phyloP scores from a whole-genome alignment of 2,888 invertebrate species.

The Dimorphilus gyrociliatus region DNA sequence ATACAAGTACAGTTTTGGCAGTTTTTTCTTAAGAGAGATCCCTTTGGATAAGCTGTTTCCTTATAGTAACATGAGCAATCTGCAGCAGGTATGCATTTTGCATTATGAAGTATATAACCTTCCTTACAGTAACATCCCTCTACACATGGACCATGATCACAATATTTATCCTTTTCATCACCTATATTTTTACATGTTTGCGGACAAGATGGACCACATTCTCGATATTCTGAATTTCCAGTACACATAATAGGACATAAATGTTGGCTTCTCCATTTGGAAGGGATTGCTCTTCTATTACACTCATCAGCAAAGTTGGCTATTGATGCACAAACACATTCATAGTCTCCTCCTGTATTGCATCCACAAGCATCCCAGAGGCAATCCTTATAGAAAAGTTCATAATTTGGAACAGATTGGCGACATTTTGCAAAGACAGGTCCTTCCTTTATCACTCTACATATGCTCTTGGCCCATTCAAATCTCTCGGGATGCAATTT shows the following conservation, averaged over 20 bases:
- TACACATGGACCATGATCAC: constrained; percentile 15
- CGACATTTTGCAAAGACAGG: constrained; percentile 8
- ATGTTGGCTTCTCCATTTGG: constrained; percentile 62
- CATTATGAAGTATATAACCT: too few species aligned
- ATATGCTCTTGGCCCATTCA: constrained; percentile 4
- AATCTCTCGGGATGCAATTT: constrained; percentile 3
- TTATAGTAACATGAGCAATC: too few species aligned
- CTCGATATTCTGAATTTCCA: constrained; percentile 57
- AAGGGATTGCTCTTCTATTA: constrained; percentile 51
- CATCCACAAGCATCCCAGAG: constrained; percentile 7
- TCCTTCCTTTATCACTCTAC: constrained; percentile 7
- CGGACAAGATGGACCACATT: constrained; percentile 65
- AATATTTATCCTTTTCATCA: constrained; percentile 11
- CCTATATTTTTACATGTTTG: constrained; percentile 47
- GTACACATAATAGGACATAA: constrained; percentile 78
- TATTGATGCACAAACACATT: constrained; percentile 70
- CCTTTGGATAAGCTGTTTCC: too few species aligned
- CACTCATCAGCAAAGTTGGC: constrained; percentile 72
- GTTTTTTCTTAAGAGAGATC: too few species aligned
- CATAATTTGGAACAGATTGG: constrained; percentile 7
- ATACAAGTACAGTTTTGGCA: too few species aligned
- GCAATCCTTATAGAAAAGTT: constrained; percentile 4
- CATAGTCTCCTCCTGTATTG: constrained; percentile 73
- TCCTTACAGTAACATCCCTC: constrained; percentile 31
- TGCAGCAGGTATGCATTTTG: too few species aligned